phyloP scores from a whole-genome alignment of 2,888 invertebrate species.

The Agrenia bidenticulata region DNA sequence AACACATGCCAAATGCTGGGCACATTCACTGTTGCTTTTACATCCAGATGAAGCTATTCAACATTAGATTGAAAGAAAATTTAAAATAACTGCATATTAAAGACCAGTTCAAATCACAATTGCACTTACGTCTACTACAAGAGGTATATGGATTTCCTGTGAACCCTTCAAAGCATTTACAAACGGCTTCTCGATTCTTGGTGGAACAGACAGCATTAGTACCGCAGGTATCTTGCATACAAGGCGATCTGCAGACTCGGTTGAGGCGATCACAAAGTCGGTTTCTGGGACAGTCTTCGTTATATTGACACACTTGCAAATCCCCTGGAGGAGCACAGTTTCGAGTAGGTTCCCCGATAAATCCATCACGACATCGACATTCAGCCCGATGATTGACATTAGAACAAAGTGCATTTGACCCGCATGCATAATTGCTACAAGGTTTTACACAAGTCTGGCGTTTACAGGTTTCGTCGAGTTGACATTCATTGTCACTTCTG shows the following conservation, averaged over 20 bases:
- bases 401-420: conserved; percentile 71
- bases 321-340: conserved; percentile 60
- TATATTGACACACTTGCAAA: conserved; percentile 75
- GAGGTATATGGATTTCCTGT: conserved; percentile 75
- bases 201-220: conserved; percentile 74
- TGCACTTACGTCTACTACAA: conserved; percentile 64
- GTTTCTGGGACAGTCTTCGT: conserved; percentile 86
- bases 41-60: conserved; percentile 68
- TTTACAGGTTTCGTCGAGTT: conserved; percentile 79
- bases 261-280: conserved; percentile 81
- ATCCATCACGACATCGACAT: conserved; percentile 77
- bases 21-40: conserved; percentile 72
- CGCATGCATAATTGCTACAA: conserved; percentile 63
- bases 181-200: conserved; percentile 73
- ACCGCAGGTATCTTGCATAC: conserved; percentile 74
- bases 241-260: conserved; percentile 79
- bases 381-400: conserved; percentile 73
- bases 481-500: conserved; percentile 81
- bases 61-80: not conserved
- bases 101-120: not conserved
- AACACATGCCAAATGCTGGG: conserved; percentile 70
- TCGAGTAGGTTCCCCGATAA: conserved; percentile 68
- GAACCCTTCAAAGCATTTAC: conserved; percentile 71
- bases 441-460: conserved; percentile 67
- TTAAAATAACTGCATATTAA: not conserved